Evolutionary conservation across 2,113 vertebrate species (phyloP), one percentile per base, ranked within the genome.

Genomic region (Microtus ochrogaster): DNA sequence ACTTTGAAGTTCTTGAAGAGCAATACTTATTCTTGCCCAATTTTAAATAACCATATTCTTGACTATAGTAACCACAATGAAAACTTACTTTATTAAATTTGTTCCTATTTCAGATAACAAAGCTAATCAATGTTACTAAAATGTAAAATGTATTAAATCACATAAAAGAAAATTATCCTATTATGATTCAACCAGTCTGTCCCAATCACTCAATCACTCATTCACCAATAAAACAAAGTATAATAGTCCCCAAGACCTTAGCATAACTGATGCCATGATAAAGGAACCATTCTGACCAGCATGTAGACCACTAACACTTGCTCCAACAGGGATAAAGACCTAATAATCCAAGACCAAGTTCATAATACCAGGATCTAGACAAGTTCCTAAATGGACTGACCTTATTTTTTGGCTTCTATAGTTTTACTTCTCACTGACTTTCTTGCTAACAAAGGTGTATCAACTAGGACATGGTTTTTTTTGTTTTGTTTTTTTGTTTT

Each of bases 151-250:
- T 24, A 17, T 87, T n/a, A 49, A 87, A 70, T 68, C 3, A 39
- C 11, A 86, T 49, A 3, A 95, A 96, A 95, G 72, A 96, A 84
- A 95, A 90, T 63, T 30, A 83, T 68, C 39, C 28, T 81, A 72
- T 44, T 91, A 70, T 44, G 30, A 74, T 55, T 73, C 26, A 41
- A 70, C 13, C 30, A 52, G 24, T 14, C 83, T 95, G 24, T 2
- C 3, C 14, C 65, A 52, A 30, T 90, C 26, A 30, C 61, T 82
- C 65, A 52, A 30, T 92, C 26, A 30, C 61, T 85, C 26, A 44
- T 83, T 97, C 76, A 49, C 39, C 30, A 44, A 65, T 33, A 85
- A 86, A 36, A 77, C 7, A 44, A 49, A 85, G n/a, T 41, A 2
- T 63, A 41, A 63, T 9, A 84, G n/a, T 14, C 7, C 58, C 26